Conservation (phyloP, 2,113 vertebrate species). For the human region GRCh38 chr20:52199001-52199500, state of each 20-base stretch:
- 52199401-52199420: not conserved
- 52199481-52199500: not conserved
- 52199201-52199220: not conserved
- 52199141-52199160: not conserved
- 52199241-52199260: not conserved
- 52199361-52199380: not conserved
- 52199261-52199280: not conserved
- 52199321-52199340: not conserved
- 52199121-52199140: too few relatives aligned
- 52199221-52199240: not conserved
- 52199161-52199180: not conserved
- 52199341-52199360: not conserved
- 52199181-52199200: not conserved
- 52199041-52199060: too few relatives aligned
- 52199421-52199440: not conserved
- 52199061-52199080: too few relatives aligned
- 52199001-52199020: too few relatives aligned
- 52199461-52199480: not conserved
- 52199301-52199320: not conserved
- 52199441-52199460: not conserved
- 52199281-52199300: not conserved
- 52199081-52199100: too few relatives aligned
- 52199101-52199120: too few relatives aligned
- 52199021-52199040: too few relatives aligned
- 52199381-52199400: not conserved